These are phyloP conservation scores for Chymomyza fuscimana DNA, from an alignment of 2,888 invertebrate genomes.

Conservation along the genomic window DNA sequence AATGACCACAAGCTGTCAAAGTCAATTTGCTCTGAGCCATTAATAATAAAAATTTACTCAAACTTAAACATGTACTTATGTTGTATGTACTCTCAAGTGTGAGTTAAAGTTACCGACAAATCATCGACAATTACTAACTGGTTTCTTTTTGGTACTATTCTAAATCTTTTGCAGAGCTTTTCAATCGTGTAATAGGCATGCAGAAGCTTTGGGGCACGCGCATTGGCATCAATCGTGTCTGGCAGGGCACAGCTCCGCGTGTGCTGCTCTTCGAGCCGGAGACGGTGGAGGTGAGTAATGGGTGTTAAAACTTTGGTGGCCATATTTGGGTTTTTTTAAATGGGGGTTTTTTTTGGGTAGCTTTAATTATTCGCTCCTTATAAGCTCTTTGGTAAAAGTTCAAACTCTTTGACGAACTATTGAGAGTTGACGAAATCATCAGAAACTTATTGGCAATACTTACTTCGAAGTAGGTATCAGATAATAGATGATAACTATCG, in stretches of 20 bases:
- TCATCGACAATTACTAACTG: slow-evolving; percentile 20
- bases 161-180: slow-evolving; percentile 78
- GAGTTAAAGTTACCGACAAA: slow-evolving; percentile 12
- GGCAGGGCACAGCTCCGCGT: slow-evolving; percentile 81
- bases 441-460: too few species aligned
- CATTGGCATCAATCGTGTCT: slow-evolving; percentile 81
- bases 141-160: slow-evolving; percentile 24
- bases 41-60: slow-evolving; percentile 32
- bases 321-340: slow-evolving; percentile 18
- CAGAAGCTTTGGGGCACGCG: slow-evolving; percentile 80
- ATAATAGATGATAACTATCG: too few species aligned
- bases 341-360: too few species aligned
- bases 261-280: slow-evolving; percentile 81
- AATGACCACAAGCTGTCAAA: slow-evolving; percentile 29
- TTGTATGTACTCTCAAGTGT: slow-evolving; percentile 30
- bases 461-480: too few species aligned
- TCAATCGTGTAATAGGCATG: slow-evolving; percentile 80
- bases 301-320: background rate
- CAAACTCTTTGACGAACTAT: too few species aligned
- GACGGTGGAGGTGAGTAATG: slow-evolving; percentile 79
- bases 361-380: too few species aligned
- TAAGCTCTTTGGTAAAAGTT: too few species aligned
- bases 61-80: slow-evolving; percentile 29
- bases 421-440: too few species aligned
- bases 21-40: slow-evolving; percentile 15